Base-by-base conservation (phyloP, 2,113 vertebrate species). In the Trogon melanurus region DNA sequence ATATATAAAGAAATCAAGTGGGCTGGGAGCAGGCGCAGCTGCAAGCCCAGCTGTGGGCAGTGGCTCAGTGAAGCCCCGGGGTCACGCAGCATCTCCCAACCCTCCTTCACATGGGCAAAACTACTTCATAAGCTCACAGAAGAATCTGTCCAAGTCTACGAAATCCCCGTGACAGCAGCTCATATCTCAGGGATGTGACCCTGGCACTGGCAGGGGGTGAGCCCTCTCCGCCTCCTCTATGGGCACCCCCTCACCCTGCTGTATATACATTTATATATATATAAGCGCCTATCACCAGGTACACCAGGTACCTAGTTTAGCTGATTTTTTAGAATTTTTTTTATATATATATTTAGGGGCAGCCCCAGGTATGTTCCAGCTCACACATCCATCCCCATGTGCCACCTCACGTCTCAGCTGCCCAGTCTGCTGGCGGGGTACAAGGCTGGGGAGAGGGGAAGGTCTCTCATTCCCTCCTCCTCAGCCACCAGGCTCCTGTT, bases 61-160 rank as follows among this genome's bases (percentile, higher is more conserved):
- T 2, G 6, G 47, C 54, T 36, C 6, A 1, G 41, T 10, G 23
- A 13, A 64, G 53, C 36, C 16, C 21, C 1, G 0, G 38, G 53
- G n/a, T 9, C 36, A 41, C 6, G 0, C 65, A 90, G 30, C 54
- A 79, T 13, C 38, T 57, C 66, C 47, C 19, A 56, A 23, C n/a
- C 11, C 79, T 53, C 41, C 13, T n/a, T 48, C 38, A 8, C 0
- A 0, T 3, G 45, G 13, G 7, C 45, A 76, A 76, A 91, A 6
- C 30, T 25, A 32, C 54, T 76, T 44, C 27, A 6, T 1, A 48
- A 69, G 36, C 45, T 16, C 32, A 4, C 11, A 27, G 36, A 58
- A 38, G 29, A 36, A 62, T 16, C 16, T 1, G 0, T 4, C 65
- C 29, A 29, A 21, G 45, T 45, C 74, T 27, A 23, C 7, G 56